Evolutionary conservation across 1,140 invertebrate genomes (phyloP).

Genomic region (Formica exsecta): DNA sequence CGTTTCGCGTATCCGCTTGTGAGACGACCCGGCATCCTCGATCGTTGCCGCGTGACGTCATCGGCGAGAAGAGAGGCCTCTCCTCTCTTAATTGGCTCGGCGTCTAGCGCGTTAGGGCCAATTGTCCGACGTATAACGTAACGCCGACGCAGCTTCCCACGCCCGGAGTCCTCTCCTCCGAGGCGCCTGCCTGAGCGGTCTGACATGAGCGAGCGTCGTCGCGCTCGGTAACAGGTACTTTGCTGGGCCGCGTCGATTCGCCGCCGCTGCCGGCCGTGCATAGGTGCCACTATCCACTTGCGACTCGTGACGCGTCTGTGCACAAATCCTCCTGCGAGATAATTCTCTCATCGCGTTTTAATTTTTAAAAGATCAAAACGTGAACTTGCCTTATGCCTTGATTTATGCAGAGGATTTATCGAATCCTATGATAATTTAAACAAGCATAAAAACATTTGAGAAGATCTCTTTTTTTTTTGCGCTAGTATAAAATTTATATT

Average conservation of each 20-base stretch:
- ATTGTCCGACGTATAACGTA: conserved; percentile 73
- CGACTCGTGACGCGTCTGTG: background rate
- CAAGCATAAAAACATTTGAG: background rate
- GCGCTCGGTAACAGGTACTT: conserved; percentile 69
- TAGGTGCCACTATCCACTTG: conserved; percentile 12
- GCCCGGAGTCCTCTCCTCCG: conserved; percentile 48
- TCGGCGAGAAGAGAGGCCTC: conserved; percentile 63
- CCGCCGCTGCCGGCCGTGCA: background rate
- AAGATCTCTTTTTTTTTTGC: background rate
- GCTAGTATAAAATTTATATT: background rate
- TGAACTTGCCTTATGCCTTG: too few species aligned
- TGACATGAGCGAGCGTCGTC: background rate
- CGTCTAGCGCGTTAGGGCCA: conserved; percentile 79
- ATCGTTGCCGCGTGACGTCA: conserved; percentile 67
- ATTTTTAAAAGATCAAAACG: too few species aligned
- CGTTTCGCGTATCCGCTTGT: conserved; percentile 37
- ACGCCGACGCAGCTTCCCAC: conserved; percentile 79
- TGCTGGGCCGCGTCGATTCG: background rate
- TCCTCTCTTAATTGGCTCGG: conserved; percentile 79
- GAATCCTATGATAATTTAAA: background rate
- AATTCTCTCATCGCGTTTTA: background rate
- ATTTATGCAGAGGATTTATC: background rate
- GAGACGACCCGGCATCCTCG: conserved; percentile 48
- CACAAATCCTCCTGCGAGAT: background rate
- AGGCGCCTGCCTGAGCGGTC: conserved; percentile 61